Evolutionary conservation across 1,140 invertebrate genomes (phyloP), one percentile per base, ranked within the genome.

Genomic region (Tetragonula clypearis): DNA sequence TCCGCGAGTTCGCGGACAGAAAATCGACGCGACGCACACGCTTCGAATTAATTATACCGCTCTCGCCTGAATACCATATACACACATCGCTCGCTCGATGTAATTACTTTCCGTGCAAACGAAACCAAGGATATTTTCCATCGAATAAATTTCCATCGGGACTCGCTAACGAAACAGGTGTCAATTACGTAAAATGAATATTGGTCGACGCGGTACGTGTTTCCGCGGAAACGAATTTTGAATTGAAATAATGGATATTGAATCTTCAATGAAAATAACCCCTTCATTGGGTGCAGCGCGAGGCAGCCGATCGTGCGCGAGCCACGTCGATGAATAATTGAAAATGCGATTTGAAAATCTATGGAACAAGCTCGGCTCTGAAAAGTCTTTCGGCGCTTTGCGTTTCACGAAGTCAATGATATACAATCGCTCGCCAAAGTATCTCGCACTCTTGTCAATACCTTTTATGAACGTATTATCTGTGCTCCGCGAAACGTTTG

Each of bases 171-270:
- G 62, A 30, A 68, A 79, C 77, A 68, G 26, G 49, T 55, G 41
- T 69, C 21, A 56, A 79, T 69, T 35, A 35, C 26, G 49, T 23
- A 8, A 73, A 81, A 62, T 30, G 56, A 58, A 73, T 60, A 53
- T 15, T 19, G 23, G 6, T 15, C 19, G 19, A 30, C 56, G 30
- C 19, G 14, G 21, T 17, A 55, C 41, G 14, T 58, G 53, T 68
- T 76, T 76, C 12, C 41, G 58, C 12, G 71, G 17, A 53, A 26
- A 73, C 55, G 56, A 58, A 60, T 66, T 75, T 56, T 41, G 23
- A 83, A 76, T 76, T 76, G 41, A 77, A 77, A 55, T 66, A 77
- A 83, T 60, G 82, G 74, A 60, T 19, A 60, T 71, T 53, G 74
- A 69, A 58, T 60, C 68, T 69, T 49, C 65, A 53, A 35, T 9